Base-by-base conservation (phyloP, 2,888 invertebrate genomes). In the Acrocera orbiculus region DNA sequence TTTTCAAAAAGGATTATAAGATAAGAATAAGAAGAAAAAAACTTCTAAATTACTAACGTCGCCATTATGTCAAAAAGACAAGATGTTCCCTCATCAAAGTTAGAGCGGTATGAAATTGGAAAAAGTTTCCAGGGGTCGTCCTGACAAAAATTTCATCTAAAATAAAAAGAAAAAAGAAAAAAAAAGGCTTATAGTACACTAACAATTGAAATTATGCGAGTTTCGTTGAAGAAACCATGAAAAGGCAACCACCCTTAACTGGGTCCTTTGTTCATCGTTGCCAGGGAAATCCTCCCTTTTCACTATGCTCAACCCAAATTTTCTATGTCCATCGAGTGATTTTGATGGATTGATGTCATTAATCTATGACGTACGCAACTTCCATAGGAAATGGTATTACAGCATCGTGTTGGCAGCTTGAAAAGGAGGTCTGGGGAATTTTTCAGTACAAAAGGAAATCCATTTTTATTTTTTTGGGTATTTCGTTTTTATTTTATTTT, bases 331-430 rank as follows among this genome's bases (percentile, higher is more conserved):
- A 59, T 58, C 58, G 56, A 56, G 53, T 56, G 56, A 56, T 57
- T 52, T 57, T 56, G 56, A 56, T 54, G 54, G 49, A 56, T 56
- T 51, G 53, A 48, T 47, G 51, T 50, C 60, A 60, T 60, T 60
- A 61, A 60, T 60, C 61, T 60, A 59, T 59, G 59, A 58, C 61
- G 58, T 56, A 55, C 56, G 54, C 56, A 58, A 54, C 58, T 61
- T 41, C 51, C 54, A 47, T 45, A 46, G 46, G 45, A 46, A 48
- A 45, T 46, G 35, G 39, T 46, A 44, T 46, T 26, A 44, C 40
- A 40, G 43, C 42, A 33, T 33, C 33, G 37, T 26, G 27, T 32
- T 32, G 24, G 27, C 25, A 29, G 19, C 14, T 20, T 30, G 28
- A 33, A 30, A 32, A 17, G 20, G 29, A 32, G 36, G 32, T 33